Percentiles rank a stretch among this genome's conserved stretches.
These are phyloP conservation scores for Hippocampus kuda DNA, from an alignment of 2,797 vertebrate genomes.

Conservation along the genomic window DNA sequence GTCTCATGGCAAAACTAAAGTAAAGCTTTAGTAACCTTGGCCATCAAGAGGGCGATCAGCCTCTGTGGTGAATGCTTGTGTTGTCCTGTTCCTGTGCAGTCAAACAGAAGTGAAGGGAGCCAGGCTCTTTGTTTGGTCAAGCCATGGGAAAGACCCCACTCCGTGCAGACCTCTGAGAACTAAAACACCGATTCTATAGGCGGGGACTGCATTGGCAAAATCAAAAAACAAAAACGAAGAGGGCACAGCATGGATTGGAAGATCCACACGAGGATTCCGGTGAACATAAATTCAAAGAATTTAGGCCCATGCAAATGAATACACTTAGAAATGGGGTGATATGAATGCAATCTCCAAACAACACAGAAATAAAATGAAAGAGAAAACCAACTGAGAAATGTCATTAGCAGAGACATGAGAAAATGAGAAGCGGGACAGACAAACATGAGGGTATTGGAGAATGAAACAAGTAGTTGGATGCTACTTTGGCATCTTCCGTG, in stretches of 20 bases:
- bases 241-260: conserved; percentile 34
- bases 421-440: conserved; percentile 30
- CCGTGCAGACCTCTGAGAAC: conserved; percentile 53
- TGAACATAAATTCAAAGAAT: conserved; percentile 11
- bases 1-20: conserved; percentile 1
- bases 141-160: conserved; percentile 58
- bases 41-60: conserved; percentile 40
- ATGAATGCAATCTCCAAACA: conserved; percentile 6
- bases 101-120: conserved; percentile 59
- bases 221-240: neutral
- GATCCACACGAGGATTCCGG: conserved; percentile 32
- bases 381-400: conserved; percentile 15
- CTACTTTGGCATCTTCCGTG: conserved; percentile 61
- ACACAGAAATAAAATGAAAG: conserved; percentile 12
- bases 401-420: neutral
- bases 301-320: conserved; percentile 15
- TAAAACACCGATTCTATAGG: conserved; percentile 48
- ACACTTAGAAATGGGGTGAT: conserved; percentile 8
- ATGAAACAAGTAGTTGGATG: conserved; percentile 60
- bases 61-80: conserved; percentile 47
- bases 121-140: conserved; percentile 56
- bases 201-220: conserved; percentile 24
- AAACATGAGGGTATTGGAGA: conserved; percentile 33
- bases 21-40: conserved; percentile 18
- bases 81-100: conserved; percentile 61